These are phyloP conservation scores for Zele albiditarsus DNA, from an alignment of 2,888 invertebrate genomes.

Conservation along the genomic window DNA sequence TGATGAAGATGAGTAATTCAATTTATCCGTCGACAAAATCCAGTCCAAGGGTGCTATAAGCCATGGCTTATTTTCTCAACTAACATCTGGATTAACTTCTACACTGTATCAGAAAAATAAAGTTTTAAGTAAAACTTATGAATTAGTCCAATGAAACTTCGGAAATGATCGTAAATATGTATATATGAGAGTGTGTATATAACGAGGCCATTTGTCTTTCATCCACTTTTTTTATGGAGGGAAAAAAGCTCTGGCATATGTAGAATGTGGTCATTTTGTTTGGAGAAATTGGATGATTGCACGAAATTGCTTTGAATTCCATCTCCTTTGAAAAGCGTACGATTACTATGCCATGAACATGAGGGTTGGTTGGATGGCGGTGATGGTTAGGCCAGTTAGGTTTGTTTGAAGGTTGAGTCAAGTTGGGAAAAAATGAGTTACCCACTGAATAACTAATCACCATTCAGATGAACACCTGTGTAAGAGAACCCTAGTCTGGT, in stretches of 20 bases:
- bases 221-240: neutral
- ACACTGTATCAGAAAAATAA: no score
- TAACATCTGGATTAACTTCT: no score
- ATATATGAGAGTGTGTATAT: constrained; percentile 43
- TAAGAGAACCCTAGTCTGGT: neutral
- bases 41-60: constrained; percentile 10
- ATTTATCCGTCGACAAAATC: neutral
- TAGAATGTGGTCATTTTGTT: constrained; percentile 28
- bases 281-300: constrained; percentile 63
- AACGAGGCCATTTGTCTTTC: constrained; percentile 61
- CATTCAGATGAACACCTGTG: constrained; percentile 23
- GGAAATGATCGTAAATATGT: constrained; percentile 56
- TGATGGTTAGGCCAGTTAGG: constrained; percentile 4
- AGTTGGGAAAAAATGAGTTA: constrained; percentile 13
- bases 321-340: constrained; percentile 41
- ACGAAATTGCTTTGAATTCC: constrained; percentile 61
- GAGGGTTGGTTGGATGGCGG: constrained; percentile 17
- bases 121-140: no score
- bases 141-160: neutral
- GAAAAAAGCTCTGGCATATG: neutral
- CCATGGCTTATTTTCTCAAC: no score
- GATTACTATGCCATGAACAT: constrained; percentile 7
- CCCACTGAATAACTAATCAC: constrained; percentile 24
- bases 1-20: neutral
- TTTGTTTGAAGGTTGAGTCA: neutral